phyloP scores from a whole-genome alignment of 2,888 invertebrate genomes.

The Marronus borbonicus region DNA sequence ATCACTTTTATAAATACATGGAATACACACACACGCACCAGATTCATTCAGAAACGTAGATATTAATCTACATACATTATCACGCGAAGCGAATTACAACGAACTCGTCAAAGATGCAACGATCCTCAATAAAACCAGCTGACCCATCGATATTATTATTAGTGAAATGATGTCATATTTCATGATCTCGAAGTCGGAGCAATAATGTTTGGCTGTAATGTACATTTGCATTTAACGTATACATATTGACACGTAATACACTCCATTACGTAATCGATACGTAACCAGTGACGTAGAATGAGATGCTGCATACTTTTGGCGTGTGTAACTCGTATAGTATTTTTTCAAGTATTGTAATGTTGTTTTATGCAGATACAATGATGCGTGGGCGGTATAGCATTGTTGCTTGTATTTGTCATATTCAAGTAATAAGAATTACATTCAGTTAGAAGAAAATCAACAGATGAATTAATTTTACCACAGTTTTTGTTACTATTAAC shows the following conservation, averaged over 20 bases:
- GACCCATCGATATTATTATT: constrained; percentile 55
- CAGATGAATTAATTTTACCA: no score
- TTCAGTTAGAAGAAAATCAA: background rate
- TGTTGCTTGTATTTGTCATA: background rate
- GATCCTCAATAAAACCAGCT: constrained; percentile 53
- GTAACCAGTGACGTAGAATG: constrained; percentile 31
- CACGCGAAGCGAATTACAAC: constrained; percentile 22
- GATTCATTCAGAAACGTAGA: constrained; percentile 34
- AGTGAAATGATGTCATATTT: constrained; percentile 55
- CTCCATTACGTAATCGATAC: constrained; percentile 49
- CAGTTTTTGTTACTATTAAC: no score
- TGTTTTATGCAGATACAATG: background rate
- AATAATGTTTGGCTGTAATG: constrained; percentile 6
- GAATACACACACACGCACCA: background rate
- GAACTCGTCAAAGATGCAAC: constrained; percentile 46
- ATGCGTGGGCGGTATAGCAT: background rate
- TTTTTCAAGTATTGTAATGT: constrained; percentile 21
- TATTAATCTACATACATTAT: constrained; percentile 38
- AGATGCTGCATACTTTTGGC: constrained; percentile 32
- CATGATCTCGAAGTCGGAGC: constrained; percentile 22
- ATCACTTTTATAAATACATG: constrained; percentile 38
- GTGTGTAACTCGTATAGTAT: constrained; percentile 18
- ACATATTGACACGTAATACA: constrained; percentile 27
- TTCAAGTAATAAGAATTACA: background rate
- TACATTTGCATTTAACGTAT: background rate